A percentile compares a stretch with the other conserved stretches of the same genome.
Conservation (phyloP, 1,140 invertebrate genomes). For the Prorops nasuta region DNA sequence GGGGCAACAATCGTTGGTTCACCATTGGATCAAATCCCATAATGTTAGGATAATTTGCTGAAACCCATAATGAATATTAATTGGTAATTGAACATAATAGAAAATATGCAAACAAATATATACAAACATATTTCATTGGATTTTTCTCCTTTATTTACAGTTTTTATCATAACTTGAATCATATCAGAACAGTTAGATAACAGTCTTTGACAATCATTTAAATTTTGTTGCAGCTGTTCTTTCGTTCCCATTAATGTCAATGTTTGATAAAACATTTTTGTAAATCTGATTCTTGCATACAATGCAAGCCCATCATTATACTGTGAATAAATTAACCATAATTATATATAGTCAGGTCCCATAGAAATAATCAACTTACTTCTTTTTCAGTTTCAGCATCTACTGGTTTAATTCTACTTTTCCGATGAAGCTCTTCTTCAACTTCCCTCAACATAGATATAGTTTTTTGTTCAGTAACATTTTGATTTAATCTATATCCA, state of each 20-base stretch:
- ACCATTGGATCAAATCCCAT: slow-evolving; percentile 94
- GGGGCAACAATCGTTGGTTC: slow-evolving; percentile 91
- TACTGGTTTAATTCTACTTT: slow-evolving; percentile 62
- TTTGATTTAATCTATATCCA: slow-evolving; percentile 82
- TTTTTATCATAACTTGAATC: slow-evolving; percentile 77
- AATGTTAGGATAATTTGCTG: slow-evolving; percentile 55
- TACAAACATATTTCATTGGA: slow-evolving; percentile 68
- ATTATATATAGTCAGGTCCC: not conserved
- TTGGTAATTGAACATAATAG: not conserved
- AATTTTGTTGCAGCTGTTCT: slow-evolving; percentile 59
- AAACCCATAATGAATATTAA: slow-evolving; percentile 24
- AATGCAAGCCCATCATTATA: slow-evolving; percentile 66
- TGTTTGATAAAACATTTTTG: slow-evolving; percentile 80
- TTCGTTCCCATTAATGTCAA: slow-evolving; percentile 67
- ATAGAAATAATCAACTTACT: slow-evolving; percentile 27
- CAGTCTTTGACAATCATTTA: slow-evolving; percentile 66
- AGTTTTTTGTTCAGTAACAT: slow-evolving; percentile 80
- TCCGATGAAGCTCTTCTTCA: slow-evolving; percentile 85
- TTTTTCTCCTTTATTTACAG: slow-evolving; percentile 72
- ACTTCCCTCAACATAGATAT: slow-evolving; percentile 84
- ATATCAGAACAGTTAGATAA: slow-evolving; percentile 72
- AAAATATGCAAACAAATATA: not conserved
- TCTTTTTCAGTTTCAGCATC: slow-evolving; percentile 50
- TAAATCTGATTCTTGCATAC: slow-evolving; percentile 80
- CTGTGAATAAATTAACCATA: slow-evolving; percentile 41